Evolutionary conservation across 2,888 invertebrate genomes (phyloP).

Genomic region (Machimus atricapillus): DNA sequence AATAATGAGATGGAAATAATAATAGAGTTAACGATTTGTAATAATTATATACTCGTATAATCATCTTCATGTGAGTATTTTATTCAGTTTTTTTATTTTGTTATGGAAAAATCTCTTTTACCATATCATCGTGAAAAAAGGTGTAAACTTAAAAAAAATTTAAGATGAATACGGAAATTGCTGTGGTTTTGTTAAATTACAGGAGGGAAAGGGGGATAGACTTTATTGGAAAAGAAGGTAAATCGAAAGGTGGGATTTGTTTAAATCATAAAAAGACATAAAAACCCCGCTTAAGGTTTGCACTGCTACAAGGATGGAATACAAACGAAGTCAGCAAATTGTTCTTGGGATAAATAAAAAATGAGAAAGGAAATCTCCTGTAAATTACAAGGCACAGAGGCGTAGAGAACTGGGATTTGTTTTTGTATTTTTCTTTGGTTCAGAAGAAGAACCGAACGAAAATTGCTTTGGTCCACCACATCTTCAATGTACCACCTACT

Average conservation of each 20-base stretch:
- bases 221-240: background rate
- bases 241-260: background rate
- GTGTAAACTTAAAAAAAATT: no score
- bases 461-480: background rate
- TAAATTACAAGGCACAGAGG: background rate
- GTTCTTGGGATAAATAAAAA: slow-evolving; percentile 1
- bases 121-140: no score
- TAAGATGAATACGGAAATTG: background rate
- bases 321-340: background rate
- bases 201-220: background rate
- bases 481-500: background rate
- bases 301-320: background rate
- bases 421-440: background rate
- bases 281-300: background rate
- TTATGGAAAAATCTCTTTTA: no score
- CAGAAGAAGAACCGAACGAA: background rate
- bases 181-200: background rate
- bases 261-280: background rate
- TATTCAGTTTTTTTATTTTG: no score
- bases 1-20: no score
- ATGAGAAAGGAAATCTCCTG: slow-evolving; percentile 4
- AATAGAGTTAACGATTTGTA: no score
- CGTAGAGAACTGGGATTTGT: background rate
- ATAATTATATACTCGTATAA: no score
- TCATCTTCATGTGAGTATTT: no score